These are phyloP conservation scores for Drosophila lacteicornis DNA, from an alignment of 1,140 invertebrate genomes.

Conservation along the genomic window DNA sequence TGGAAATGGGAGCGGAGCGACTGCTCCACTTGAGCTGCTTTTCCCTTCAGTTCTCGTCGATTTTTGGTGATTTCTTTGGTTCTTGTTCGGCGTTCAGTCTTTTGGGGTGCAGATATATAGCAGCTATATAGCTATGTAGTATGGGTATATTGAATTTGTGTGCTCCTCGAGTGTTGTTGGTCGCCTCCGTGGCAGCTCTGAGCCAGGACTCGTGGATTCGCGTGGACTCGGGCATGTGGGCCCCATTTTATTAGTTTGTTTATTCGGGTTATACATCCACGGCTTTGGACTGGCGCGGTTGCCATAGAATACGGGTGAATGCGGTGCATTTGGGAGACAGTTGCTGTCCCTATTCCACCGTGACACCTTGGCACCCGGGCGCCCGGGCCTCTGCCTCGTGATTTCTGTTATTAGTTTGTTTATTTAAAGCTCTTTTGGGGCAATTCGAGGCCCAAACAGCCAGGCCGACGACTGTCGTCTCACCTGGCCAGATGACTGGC, in stretches of 20 bases:
- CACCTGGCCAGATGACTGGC: constrained; percentile 37
- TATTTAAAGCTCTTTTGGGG: constrained; percentile 80
- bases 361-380: constrained; percentile 13
- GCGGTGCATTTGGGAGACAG: constrained; percentile 52
- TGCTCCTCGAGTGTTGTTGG: constrained; percentile 52
- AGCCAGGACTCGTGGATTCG: constrained; percentile 32
- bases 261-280: constrained; percentile 84
- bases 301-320: constrained; percentile 65
- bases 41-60: constrained; percentile 47
- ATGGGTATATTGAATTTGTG: constrained; percentile 25
- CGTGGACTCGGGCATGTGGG: constrained; percentile 55
- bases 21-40: constrained; percentile 45
- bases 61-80: constrained; percentile 37
- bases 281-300: constrained; percentile 66
- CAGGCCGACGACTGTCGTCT: constrained; percentile 41
- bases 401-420: constrained; percentile 82
- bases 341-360: constrained; percentile 31
- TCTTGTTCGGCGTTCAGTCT: constrained; percentile 56
- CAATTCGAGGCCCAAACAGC: constrained; percentile 58
- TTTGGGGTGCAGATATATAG: constrained; percentile 45
- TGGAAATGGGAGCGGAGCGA: constrained; percentile 26
- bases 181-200: constrained; percentile 55
- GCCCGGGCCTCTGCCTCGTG: constrained; percentile 56
- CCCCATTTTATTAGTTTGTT: constrained; percentile 85
- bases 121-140: constrained; percentile 24